Percentiles rank a stretch among this genome's conserved stretches.
These are phyloP conservation scores for Agrotis puta DNA, from an alignment of 2,888 invertebrate genomes.

Conservation along the genomic window DNA sequence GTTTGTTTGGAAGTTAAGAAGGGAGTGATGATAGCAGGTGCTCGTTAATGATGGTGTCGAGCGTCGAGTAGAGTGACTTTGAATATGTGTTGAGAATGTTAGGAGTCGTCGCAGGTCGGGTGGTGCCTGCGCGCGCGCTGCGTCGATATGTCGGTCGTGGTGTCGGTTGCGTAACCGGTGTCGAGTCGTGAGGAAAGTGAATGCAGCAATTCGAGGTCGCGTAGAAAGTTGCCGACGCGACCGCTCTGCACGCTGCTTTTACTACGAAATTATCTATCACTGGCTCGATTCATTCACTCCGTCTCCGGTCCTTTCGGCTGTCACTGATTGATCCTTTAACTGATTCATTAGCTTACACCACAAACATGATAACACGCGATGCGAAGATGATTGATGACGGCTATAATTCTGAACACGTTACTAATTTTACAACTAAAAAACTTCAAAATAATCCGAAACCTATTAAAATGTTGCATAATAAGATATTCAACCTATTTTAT, in stretches of 20 bases:
- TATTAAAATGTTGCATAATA: constrained; percentile 87
- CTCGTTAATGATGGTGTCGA: constrained; percentile 65
- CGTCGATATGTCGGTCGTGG: constrained; percentile 85
- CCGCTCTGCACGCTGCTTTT: constrained; percentile 73
- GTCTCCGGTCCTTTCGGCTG: constrained; percentile 52
- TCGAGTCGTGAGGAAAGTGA: constrained; percentile 89
- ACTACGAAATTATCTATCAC: constrained; percentile 65
- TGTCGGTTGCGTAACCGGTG: constrained; percentile 89
- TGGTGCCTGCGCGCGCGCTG: constrained; percentile 70
- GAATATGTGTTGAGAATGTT: constrained; percentile 63
- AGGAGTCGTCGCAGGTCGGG: constrained; percentile 60
- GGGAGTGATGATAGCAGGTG: constrained; percentile 56
- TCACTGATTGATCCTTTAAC: constrained; percentile 49
- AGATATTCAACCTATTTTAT: constrained; percentile 85
- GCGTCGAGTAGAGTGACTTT: constrained; percentile 70
- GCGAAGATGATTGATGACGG: constrained; percentile 68
- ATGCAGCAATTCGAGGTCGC: constrained; percentile 90
- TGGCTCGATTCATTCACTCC: constrained; percentile 69
- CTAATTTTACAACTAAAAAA: constrained; percentile 73
- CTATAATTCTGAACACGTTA: constrained; percentile 70
- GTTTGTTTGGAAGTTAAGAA: constrained; percentile 66
- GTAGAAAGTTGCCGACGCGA: constrained; percentile 88
- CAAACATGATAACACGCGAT: constrained; percentile 72
- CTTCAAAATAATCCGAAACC: constrained; percentile 70
- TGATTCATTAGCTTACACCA: constrained; percentile 63